Evolutionary conservation across 2,888 invertebrate genomes (phyloP).

Genomic region (Agapetus fuscipes): DNA sequence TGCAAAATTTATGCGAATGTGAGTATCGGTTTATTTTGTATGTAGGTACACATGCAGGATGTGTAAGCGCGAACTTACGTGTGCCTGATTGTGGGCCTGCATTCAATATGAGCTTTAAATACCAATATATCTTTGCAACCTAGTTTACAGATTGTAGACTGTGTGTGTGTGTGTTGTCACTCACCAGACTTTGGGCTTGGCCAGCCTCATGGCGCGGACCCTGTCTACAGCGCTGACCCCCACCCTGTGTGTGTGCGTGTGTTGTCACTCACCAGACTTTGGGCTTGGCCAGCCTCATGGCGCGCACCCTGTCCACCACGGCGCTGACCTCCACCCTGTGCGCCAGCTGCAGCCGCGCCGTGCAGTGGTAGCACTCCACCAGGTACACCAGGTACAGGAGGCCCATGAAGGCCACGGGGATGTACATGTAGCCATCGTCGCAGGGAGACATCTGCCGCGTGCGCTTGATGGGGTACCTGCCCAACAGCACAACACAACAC

Average conservation of each 20-base stretch:
- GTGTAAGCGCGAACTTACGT: too few relatives aligned
- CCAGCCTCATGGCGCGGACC: constrained; percentile 54
- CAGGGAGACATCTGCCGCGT: constrained; percentile 63
- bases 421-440: constrained; percentile 73
- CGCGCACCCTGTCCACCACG: constrained; percentile 54
- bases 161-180: too few relatives aligned
- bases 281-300: constrained; percentile 59
- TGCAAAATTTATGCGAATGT: too few relatives aligned
- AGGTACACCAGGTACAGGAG: constrained; percentile 72
- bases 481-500: constrained; percentile 15
- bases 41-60: too few relatives aligned
- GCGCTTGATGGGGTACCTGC: constrained; percentile 52
- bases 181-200: constrained; percentile 69
- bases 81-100: too few relatives aligned
- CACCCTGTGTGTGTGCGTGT: constrained; percentile 49
- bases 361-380: constrained; percentile 76
- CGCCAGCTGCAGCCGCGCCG: constrained; percentile 59
- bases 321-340: constrained; percentile 54
- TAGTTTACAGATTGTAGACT: too few relatives aligned
- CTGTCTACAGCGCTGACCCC: constrained; percentile 57
- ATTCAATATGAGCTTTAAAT: too few relatives aligned
- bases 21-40: too few relatives aligned
- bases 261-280: constrained; percentile 67
- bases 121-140: too few relatives aligned
- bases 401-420: constrained; percentile 69